Conservation (phyloP, 2,113 vertebrate genomes). For the Plecturocebus donacophilus region DNA sequence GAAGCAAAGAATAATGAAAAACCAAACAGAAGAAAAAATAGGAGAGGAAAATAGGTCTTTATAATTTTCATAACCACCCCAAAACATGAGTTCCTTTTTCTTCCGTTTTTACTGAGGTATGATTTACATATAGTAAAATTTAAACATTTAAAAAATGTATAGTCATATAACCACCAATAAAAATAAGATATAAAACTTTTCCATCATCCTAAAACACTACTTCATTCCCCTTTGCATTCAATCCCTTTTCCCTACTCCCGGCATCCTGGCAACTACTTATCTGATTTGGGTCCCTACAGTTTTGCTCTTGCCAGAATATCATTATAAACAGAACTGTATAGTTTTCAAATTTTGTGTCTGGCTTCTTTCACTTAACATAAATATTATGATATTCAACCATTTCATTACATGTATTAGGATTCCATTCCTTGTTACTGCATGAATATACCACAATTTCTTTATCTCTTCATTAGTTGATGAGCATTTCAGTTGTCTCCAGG, state of each 20-base stretch:
- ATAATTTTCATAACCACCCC: background rate
- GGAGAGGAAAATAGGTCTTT: background rate
- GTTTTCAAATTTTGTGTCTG: background rate
- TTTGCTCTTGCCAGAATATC: background rate
- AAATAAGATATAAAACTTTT: background rate
- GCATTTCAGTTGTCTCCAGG: background rate
- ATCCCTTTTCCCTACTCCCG: background rate
- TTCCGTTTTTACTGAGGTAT: background rate
- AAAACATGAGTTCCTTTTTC: background rate
- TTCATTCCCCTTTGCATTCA: background rate
- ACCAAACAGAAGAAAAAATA: background rate
- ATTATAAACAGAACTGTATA: background rate
- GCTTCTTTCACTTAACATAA: background rate
- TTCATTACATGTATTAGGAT: background rate
- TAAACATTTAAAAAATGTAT: slow-evolving; percentile 6
- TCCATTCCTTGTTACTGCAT: background rate
- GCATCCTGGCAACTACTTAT: background rate
- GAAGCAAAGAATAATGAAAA: background rate
- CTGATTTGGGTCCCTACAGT: background rate
- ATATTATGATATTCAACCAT: background rate
- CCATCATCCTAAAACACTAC: background rate
- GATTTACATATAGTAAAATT: background rate
- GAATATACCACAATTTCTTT: background rate
- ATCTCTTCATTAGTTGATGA: background rate
- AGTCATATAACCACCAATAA: background rate